Conservation (phyloP, 2,113 vertebrate species). For the Scopus umbretta region DNA sequence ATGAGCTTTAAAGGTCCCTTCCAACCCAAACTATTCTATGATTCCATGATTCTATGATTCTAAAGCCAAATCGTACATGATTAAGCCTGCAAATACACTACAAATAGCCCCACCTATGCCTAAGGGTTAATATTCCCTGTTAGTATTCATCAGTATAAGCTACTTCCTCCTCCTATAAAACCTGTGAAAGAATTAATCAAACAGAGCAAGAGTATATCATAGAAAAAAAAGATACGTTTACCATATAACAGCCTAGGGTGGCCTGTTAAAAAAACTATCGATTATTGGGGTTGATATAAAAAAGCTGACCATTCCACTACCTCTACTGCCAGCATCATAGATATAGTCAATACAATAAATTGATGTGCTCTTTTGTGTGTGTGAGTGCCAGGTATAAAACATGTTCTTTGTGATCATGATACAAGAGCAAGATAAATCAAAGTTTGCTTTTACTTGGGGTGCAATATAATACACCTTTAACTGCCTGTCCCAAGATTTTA, state of each 20-base stretch:
- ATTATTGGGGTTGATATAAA: background rate
- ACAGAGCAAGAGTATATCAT: background rate
- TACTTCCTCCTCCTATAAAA: background rate
- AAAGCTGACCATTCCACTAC: background rate
- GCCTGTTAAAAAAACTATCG: background rate
- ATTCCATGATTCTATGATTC: too few species aligned
- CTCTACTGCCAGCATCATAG: background rate
- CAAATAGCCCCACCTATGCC: background rate
- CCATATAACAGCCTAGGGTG: background rate
- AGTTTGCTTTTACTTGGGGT: background rate
- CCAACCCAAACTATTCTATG: too few species aligned
- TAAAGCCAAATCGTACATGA: background rate
- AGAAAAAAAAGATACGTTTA: background rate
- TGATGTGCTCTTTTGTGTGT: fast-evolving
- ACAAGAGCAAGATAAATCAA: background rate
- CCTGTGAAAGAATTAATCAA: background rate
- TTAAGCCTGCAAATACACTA: background rate
- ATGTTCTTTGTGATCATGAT: background rate
- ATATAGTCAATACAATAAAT: background rate
- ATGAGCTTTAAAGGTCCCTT: too few species aligned
- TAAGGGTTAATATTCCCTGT: background rate
- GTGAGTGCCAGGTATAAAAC: background rate
- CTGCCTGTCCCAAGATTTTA: background rate
- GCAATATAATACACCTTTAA: background rate
- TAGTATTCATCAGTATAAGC: background rate